phyloP scores from a whole-genome alignment of 1,140 invertebrate genomes.

The Conopomorpha cramerella region DNA sequence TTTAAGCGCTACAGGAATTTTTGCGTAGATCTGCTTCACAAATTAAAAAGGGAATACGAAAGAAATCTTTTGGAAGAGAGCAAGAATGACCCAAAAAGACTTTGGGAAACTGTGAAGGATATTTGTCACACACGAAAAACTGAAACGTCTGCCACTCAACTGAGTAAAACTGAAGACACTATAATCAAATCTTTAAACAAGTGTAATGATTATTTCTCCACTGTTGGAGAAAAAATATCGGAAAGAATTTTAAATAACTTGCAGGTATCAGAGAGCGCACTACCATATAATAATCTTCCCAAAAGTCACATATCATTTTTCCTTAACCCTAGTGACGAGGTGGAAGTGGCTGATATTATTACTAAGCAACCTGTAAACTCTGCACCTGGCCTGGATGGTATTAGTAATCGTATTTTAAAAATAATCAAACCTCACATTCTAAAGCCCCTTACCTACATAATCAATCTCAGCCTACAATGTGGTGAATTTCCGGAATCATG shows the following conservation, averaged over 20 bases:
- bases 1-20: neutral
- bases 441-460: slow-evolving; percentile 5
- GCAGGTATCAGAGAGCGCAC: neutral
- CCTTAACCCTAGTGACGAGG: neutral
- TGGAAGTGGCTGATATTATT: neutral
- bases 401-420: slow-evolving; percentile 7
- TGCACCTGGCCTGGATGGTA: neutral
- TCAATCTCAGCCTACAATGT: slow-evolving; percentile 7
- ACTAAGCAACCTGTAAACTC: neutral
- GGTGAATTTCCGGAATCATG: slow-evolving; percentile 10
- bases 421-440: slow-evolving; percentile 7
- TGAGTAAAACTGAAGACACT: neutral
- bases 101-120: slow-evolving; percentile 10
- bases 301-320: neutral
- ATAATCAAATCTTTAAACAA: slow-evolving; percentile 2
- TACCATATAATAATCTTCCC: too few species aligned
- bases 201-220: slow-evolving; percentile 8
- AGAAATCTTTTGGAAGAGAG: slow-evolving; percentile 4
- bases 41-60: slow-evolving; percentile 9
- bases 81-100: slow-evolving; percentile 6
- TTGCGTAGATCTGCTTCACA: slow-evolving; percentile 5
- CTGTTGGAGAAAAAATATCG: slow-evolving; percentile 7
- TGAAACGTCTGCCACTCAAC: slow-evolving; percentile 4
- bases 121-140: slow-evolving; percentile 7
- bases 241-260: slow-evolving; percentile 5